Evolutionary conservation across 2,113 vertebrate genomes (phyloP).

Genomic region (Microcebus ravelobensis): DNA sequence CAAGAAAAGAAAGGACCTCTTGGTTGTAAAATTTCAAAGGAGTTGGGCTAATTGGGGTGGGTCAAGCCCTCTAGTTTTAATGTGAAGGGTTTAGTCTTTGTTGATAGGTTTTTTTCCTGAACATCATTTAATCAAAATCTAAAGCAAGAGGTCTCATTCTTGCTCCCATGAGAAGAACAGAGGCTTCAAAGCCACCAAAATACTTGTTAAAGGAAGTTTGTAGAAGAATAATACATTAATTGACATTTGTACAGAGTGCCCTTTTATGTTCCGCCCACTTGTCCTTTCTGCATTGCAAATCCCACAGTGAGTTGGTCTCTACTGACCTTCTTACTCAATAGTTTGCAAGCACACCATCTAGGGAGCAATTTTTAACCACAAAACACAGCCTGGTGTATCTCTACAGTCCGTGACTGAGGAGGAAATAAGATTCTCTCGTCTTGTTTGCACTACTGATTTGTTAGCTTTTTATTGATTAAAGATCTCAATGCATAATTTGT

Average conservation of each 20-base stretch:
- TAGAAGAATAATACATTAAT: slow-evolving; percentile 61
- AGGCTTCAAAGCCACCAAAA: slow-evolving; percentile 61
- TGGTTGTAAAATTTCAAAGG: slow-evolving; percentile 55
- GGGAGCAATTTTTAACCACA: slow-evolving; percentile 62
- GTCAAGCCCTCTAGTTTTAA: slow-evolving; percentile 42
- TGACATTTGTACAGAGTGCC: slow-evolving; percentile 62
- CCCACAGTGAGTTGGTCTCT: slow-evolving; percentile 47
- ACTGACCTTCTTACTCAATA: slow-evolving; percentile 46
- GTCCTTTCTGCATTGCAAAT: slow-evolving; percentile 55
- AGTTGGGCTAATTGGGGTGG: slow-evolving; percentile 42
- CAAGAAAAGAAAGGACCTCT: not conserved
- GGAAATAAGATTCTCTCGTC: slow-evolving; percentile 83
- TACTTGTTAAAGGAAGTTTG: slow-evolving; percentile 51
- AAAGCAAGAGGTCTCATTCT: slow-evolving; percentile 50
- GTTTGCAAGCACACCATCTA: not conserved
- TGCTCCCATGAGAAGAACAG: slow-evolving; percentile 27
- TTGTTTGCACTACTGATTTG: slow-evolving; percentile 85
- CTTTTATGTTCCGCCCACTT: slow-evolving; percentile 53
- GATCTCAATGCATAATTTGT: slow-evolving; percentile 78
- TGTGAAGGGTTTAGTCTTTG: slow-evolving; percentile 32
- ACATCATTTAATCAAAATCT: slow-evolving; percentile 61
- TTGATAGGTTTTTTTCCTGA: slow-evolving; percentile 38
- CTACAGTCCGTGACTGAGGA: slow-evolving; percentile 76
- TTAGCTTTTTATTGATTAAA: slow-evolving; percentile 83
- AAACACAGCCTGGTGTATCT: slow-evolving; percentile 45